Percentiles rank a stretch among this genome's conserved stretches.
Evolutionary conservation across 2,888 invertebrate species (phyloP).

Genomic region (Nomada ruficornis): DNA sequence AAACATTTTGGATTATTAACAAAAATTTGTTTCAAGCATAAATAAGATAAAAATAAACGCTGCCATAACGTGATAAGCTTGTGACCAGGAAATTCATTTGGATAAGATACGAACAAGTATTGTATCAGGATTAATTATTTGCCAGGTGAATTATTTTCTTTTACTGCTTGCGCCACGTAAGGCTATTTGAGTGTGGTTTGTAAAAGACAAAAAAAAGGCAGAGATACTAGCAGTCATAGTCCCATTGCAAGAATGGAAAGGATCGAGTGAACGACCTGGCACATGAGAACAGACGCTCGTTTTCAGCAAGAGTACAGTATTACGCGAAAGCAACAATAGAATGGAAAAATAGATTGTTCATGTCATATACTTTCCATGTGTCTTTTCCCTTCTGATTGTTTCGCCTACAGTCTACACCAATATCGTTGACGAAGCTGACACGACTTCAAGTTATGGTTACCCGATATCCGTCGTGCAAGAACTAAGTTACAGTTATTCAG

Average conservation of each 20-base stretch:
- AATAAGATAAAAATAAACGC: background rate
- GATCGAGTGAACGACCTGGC: conserved; percentile 45
- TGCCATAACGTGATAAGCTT: background rate
- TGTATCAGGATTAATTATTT: no score
- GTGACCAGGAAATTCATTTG: background rate
- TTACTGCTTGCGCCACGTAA: no score
- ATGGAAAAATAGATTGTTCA: conserved; percentile 14
- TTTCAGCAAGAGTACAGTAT: conserved; percentile 55
- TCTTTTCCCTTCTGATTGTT: conserved; percentile 8
- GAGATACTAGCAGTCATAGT: background rate
- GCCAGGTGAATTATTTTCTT: no score
- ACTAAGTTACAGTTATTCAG: conserved; percentile 67
- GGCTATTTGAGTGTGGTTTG: background rate
- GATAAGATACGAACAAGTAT: background rate
- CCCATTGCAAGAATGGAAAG: conserved; percentile 17
- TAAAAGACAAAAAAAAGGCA: background rate
- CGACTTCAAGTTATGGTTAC: conserved; percentile 28
- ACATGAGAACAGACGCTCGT: conserved; percentile 63
- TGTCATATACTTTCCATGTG: conserved; percentile 6
- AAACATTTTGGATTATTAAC: background rate
- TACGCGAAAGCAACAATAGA: conserved; percentile 36
- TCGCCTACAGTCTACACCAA: conserved; percentile 4
- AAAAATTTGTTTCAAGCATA: background rate
- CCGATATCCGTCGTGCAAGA: conserved; percentile 45
- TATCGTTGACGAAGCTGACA: conserved; percentile 14